phyloP scores from a whole-genome alignment of 1,140 invertebrate species.

The Temnothorax nylanderi region DNA sequence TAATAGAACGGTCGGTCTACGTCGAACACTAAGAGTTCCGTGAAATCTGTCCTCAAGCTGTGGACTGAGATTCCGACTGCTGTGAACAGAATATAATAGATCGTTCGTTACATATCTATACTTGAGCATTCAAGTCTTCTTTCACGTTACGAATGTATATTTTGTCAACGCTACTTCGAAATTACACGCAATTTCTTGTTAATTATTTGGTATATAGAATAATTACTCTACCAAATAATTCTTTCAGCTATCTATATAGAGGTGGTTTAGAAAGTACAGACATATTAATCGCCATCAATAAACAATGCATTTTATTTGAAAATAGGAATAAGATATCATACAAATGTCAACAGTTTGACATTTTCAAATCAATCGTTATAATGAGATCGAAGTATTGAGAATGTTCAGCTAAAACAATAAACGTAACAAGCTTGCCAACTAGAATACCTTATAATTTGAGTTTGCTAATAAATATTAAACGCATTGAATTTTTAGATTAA shows the following conservation, averaged over 20 bases:
- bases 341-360: background rate
- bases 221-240: background rate
- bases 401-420: background rate
- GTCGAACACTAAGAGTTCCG: background rate
- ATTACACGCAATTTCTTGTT: background rate
- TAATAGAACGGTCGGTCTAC: background rate
- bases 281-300: background rate
- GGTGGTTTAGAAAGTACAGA: background rate
- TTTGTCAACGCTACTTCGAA: background rate
- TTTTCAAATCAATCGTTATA: background rate
- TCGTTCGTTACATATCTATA: background rate
- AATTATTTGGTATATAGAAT: too few relatives aligned
- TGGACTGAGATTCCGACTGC: too few relatives aligned
- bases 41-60: too few relatives aligned
- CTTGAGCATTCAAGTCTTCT: background rate
- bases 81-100: slow-evolving; percentile 29
- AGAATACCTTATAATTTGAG: too few relatives aligned
- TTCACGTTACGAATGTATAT: background rate
- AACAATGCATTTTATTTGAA: background rate
- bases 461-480: too few relatives aligned
- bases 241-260: background rate
- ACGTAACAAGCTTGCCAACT: too few relatives aligned
- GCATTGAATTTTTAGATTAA: too few relatives aligned
- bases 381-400: background rate
- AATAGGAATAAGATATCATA: background rate